Evolutionary conservation across 2,113 vertebrate genomes (phyloP).

Genomic region (Trogon surrucura): DNA sequence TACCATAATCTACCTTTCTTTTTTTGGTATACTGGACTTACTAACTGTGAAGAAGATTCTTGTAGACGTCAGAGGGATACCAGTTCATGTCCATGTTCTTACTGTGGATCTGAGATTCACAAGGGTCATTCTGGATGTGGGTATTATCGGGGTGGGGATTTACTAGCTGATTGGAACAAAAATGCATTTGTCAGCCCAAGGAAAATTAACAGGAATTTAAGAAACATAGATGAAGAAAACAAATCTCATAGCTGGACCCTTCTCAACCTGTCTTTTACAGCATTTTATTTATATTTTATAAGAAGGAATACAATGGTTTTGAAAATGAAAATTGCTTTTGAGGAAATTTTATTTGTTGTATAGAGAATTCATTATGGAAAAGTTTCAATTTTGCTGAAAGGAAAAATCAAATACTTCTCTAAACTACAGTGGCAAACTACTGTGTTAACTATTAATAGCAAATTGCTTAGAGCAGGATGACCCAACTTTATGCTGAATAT

Average conservation of each 20-base stretch:
- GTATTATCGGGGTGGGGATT: not conserved
- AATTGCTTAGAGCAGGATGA: not conserved
- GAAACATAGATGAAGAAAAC: not conserved
- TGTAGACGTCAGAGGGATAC: not conserved
- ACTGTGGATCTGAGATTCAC: not conserved
- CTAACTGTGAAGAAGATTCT: not conserved
- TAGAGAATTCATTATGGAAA: not conserved
- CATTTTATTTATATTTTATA: not conserved
- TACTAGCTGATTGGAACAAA: not conserved
- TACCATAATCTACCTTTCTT: not conserved
- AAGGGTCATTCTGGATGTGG: not conserved
- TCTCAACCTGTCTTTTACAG: not conserved
- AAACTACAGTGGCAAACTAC: not conserved
- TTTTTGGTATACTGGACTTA: not conserved
- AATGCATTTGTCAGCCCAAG: not conserved
- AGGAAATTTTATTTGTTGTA: not conserved
- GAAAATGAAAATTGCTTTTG: not conserved
- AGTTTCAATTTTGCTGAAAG: not conserved
- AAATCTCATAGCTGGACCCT: not conserved
- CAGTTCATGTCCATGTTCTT: not conserved
- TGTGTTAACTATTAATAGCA: not conserved
- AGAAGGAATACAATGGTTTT: not conserved
- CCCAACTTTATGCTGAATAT: not conserved
- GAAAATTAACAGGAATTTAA: not conserved
- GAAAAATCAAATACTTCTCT: not conserved